Base-by-base conservation (phyloP, 1,140 invertebrate species). In the Andrena cerasifolii region DNA sequence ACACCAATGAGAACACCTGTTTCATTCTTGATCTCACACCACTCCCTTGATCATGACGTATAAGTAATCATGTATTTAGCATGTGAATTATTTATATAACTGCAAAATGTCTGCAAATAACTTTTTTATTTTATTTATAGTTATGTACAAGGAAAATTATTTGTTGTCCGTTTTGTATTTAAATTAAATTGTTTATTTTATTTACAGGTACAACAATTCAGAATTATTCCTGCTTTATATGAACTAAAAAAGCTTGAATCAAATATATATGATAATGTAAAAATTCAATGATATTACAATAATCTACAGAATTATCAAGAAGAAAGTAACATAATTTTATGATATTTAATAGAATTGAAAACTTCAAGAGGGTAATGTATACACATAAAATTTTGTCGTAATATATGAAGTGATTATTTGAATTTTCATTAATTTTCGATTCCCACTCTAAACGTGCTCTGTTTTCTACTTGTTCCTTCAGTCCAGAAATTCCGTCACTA, bases 1-100 rank as follows among this genome's bases (percentile, higher is more conserved):
- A 72, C 79, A 85, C 79, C 49, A 79, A 82, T 75, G 36, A 67
- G 45, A 81, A 49, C 73, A 73, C 63, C 51, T 70, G 58, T 71
- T 82, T 81, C 43, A 81, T 85, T 84, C 74, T 71, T 67, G 47
- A 80, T 78, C 58, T 77, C 80, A 83, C 82, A 79, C 79, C 82
- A 79, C 81, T 77, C 33, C 61, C 49, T 74, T 66, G 33, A 74
- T 77, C 73, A 74, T 62, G 43, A 7, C 68, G 6, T 33, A 62
- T 62, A 12, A 77, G 28, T n/a, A 28, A 65, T 43, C 8, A 5
- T 31, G 51, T 14, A 10, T 56, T 49, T 36, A 36, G n/a, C 16
- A 40, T n/a, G 40, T 21, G 10, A 31, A 3, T 43, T 26, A 54
- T 10, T 31, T 66, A 21, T 43, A 14, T 8, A 24, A 16, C 3